Evolutionary conservation across 2,888 invertebrate species (phyloP), one percentile per base, ranked within the genome.

Genomic region (Adelphocoris suturalis): DNA sequence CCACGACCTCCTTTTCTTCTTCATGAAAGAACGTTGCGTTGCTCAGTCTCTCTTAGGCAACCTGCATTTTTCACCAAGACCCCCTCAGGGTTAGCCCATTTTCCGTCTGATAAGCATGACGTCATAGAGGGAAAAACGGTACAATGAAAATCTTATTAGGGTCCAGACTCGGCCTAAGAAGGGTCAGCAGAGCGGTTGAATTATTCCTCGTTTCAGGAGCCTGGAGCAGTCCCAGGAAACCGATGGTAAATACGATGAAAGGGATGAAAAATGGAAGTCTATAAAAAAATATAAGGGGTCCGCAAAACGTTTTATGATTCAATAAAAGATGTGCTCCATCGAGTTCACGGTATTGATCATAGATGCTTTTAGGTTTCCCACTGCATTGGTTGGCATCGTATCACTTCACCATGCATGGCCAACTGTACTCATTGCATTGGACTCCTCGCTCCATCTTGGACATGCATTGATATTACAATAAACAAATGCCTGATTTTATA

Each of bases 81-180:
- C 68, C n/a, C 16, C 68, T 19, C 68, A 57, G 57, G 57, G n/a
- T 57, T 14, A n/a, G n/a, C n/a, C 57, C 57, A 57, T 57, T 57
- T 57, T 57, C 57, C 57, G 57, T 57, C 19, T 57, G 57, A n/a
- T 57, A 57, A 57, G n/a, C 57, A 16, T 57, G 68, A 68, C 68
- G 68, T 68, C 68, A 68, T 68, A 68, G 52, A 52, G 68, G 23
- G 68, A 68, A 68, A 68, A 68, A 68, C 68, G 23, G 68, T 68
- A 68, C 68, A 68, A 68, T 68, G 68, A 68, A 68, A 68, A 68
- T 68, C 23, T 68, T 68, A 68, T 68, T 68, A 68, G 23, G 68
- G 68, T 68, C 68, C 68, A 23, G n/a, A n/a, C 27, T 23, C 23
- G 68, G 12, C n/a, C 68, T 68, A 23, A 68, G 23, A 68, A 68